These are phyloP conservation scores for Xanthorhoe designata DNA, from an alignment of 2,888 invertebrate genomes.

Conservation along the genomic window DNA sequence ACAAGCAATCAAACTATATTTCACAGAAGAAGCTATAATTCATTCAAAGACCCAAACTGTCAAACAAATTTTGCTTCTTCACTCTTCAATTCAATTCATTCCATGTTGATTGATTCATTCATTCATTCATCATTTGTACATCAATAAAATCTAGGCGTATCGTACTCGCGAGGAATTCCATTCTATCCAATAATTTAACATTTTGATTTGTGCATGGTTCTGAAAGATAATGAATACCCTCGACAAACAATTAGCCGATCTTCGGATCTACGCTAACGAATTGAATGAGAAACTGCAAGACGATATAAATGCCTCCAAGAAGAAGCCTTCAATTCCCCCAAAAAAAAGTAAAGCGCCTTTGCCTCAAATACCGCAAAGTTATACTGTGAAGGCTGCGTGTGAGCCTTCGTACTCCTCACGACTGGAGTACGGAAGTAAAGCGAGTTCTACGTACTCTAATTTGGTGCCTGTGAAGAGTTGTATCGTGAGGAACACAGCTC, in stretches of 20 bases:
- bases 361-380: conserved; percentile 91
- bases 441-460: conserved; percentile 82
- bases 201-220: conserved; percentile 6
- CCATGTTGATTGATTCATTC: neutral
- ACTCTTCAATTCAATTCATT: neutral
- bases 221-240: conserved; percentile 71
- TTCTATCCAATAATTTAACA: neutral
- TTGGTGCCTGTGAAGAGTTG: conserved; percentile 82
- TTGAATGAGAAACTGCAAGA: conserved; percentile 80
- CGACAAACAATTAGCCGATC: conserved; percentile 78
- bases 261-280: conserved; percentile 80
- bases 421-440: conserved; percentile 82
- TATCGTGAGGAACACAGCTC: conserved; percentile 76
- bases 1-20: too few relatives aligned
- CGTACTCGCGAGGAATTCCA: neutral
- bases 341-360: conserved; percentile 79
- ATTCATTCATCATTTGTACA: neutral
- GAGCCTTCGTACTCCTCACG: conserved; percentile 92
- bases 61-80: neutral
- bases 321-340: conserved; percentile 79
- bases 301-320: conserved; percentile 78
- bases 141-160: conserved; percentile 28
- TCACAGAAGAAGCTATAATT: too few relatives aligned
- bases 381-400: conserved; percentile 89
- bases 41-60: too few relatives aligned